A percentile compares a stretch with the other conserved stretches of the same genome.
These are phyloP conservation scores for Thalassoma bifasciatum DNA, from an alignment of 2,113 vertebrate species.

Conservation along the genomic window DNA sequence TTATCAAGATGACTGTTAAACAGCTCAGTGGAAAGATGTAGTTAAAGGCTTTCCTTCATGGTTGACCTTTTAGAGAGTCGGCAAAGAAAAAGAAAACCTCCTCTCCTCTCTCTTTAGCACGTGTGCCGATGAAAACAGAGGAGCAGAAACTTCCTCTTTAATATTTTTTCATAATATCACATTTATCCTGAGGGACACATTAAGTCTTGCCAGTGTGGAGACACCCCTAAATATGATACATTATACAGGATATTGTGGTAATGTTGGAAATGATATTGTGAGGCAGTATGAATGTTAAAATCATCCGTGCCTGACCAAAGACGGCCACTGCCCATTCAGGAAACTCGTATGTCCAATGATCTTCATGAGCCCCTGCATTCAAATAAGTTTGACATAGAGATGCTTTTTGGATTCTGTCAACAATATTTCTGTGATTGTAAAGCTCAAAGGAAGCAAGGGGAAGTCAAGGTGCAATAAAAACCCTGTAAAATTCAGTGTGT, in stretches of 20 bases:
- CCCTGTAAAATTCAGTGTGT: constrained; percentile 57
- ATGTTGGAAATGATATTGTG: constrained; percentile 43
- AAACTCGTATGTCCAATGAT: constrained; percentile 36
- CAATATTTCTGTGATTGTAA: constrained; percentile 12
- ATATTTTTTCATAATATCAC: constrained; percentile 43
- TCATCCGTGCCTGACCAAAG: constrained; percentile 22
- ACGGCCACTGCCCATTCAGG: constrained; percentile 32
- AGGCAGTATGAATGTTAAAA: constrained; percentile 54
- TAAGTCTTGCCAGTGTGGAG: constrained; percentile 34
- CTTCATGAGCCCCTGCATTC: constrained; percentile 14
- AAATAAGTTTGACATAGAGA: constrained; percentile 17
- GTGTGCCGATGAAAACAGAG: constrained; percentile 33
- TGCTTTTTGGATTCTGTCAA: no score
- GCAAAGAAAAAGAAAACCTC: constrained; percentile 45
- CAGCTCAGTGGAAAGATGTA: constrained; percentile 71
- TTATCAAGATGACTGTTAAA: constrained; percentile 66
- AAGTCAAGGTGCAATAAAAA: constrained; percentile 29
- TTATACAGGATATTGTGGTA: constrained; percentile 39
- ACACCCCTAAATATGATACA: constrained; percentile 34
- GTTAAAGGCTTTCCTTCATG: constrained; percentile 56
- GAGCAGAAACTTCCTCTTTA: constrained; percentile 51
- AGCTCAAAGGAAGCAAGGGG: constrained; percentile 14
- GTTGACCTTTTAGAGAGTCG: constrained; percentile 49
- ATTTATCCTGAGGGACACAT: constrained; percentile 48
- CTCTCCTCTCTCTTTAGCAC: constrained; percentile 45